These are phyloP conservation scores for Pomatostomus ruficeps DNA, from an alignment of 2,113 vertebrate species.

Conservation along the genomic window DNA sequence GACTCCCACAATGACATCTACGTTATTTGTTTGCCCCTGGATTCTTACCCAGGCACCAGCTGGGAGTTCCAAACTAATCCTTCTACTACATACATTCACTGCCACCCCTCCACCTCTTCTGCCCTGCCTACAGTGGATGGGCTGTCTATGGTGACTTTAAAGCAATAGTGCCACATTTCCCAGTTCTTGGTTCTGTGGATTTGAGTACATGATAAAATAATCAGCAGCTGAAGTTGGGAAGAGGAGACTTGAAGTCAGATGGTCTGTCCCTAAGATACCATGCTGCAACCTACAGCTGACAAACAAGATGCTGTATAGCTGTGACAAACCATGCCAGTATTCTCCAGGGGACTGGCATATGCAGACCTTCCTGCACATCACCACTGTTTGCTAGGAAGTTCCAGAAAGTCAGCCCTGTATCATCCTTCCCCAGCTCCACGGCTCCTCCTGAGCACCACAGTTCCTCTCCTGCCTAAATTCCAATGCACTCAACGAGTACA, in stretches of 20 bases:
- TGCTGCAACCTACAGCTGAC: not conserved
- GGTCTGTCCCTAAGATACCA: not conserved
- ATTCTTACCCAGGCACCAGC: not conserved
- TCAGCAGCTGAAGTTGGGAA: not conserved
- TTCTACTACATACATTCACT: not conserved
- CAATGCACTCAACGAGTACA: not conserved
- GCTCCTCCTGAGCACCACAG: accelerated
- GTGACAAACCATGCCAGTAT: not conserved
- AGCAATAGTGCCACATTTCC: not conserved
- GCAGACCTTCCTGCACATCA: not conserved
- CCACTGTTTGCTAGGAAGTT: not conserved
- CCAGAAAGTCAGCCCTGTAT: not conserved
- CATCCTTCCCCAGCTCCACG: accelerated
- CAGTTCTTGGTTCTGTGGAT: not conserved
- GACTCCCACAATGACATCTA: not conserved
- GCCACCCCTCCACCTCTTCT: not conserved
- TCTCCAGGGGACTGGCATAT: not conserved
- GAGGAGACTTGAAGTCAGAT: not conserved
- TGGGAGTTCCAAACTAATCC: not conserved
- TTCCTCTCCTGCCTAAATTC: not conserved
- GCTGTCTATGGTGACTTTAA: not conserved
- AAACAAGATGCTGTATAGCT: not conserved
- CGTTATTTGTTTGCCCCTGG: not conserved
- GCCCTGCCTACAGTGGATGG: not conserved
- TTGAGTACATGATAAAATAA: not conserved